Conservation (phyloP, 2,888 invertebrate species). For the Apotomis turbidana region DNA sequence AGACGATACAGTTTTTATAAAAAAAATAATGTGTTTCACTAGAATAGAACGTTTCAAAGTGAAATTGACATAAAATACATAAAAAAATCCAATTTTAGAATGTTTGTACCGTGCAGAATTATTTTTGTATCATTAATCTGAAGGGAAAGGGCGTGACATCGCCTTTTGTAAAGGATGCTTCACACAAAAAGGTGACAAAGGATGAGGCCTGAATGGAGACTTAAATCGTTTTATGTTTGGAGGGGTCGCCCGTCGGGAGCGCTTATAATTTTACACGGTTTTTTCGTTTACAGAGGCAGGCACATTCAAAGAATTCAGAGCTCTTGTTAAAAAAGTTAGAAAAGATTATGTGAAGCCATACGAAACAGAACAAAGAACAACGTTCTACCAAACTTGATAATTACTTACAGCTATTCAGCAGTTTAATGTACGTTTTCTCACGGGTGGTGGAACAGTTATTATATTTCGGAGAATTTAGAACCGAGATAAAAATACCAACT, state of each 20-base stretch:
- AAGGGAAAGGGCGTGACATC: constrained; percentile 35
- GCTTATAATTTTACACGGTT: constrained; percentile 21
- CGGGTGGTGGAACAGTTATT: too few relatives aligned
- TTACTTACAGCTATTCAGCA: background rate
- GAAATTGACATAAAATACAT: background rate
- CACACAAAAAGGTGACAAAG: constrained; percentile 11
- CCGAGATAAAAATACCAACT: too few relatives aligned
- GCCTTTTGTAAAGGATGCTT: background rate
- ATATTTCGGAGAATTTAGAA: too few relatives aligned
- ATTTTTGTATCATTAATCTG: constrained; percentile 37
- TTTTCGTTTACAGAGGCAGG: constrained; percentile 13
- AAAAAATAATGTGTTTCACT: constrained; percentile 22
- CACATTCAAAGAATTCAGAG: constrained; percentile 4
- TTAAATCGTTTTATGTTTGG: constrained; percentile 13
- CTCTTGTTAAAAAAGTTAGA: constrained; percentile 13
- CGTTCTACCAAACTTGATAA: background rate
- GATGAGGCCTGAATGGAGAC: background rate
- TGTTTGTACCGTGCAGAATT: constrained; percentile 30
- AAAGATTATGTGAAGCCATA: background rate
- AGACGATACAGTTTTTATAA: constrained; percentile 1
- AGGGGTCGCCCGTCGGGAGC: background rate
- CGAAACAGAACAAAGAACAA: background rate
- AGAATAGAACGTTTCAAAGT: constrained; percentile 17
- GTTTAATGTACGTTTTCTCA: too few relatives aligned
- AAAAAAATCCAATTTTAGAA: constrained; percentile 1